A percentile compares a stretch with the other conserved stretches of the same genome.
Conservation (phyloP, 2,888 invertebrate species). For the Neoscelio sp. region DNA sequence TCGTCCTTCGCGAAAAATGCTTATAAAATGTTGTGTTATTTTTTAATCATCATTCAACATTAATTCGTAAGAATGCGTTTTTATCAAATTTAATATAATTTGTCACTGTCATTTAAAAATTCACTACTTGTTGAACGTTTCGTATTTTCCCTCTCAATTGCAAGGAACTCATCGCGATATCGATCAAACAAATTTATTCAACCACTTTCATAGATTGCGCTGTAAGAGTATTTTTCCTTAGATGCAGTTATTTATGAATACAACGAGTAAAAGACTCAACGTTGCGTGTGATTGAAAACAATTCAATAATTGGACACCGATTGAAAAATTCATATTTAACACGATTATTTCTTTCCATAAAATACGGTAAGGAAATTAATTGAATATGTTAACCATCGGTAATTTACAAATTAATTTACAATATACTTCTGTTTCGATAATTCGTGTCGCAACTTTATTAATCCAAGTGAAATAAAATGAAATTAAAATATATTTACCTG, state of each 20-base stretch:
- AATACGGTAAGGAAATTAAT: background rate
- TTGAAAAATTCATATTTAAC: too few species aligned
- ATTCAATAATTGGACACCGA: background rate
- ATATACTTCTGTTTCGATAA: too few species aligned
- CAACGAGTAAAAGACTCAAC: slow-evolving; percentile 2
- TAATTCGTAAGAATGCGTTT: too few species aligned
- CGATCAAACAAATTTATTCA: slow-evolving; percentile 58
- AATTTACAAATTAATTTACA: too few species aligned
- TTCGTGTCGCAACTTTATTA: too few species aligned
- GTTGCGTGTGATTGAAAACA: background rate
- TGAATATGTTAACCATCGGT: too few species aligned
- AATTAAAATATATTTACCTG: slow-evolving; percentile 84
- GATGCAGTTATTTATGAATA: slow-evolving; percentile 21
- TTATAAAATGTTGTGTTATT: too few species aligned
- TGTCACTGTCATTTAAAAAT: background rate
- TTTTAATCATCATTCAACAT: too few species aligned
- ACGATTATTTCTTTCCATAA: too few species aligned
- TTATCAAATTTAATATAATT: too few species aligned
- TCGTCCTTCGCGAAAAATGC: too few species aligned
- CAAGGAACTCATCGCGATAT: slow-evolving; percentile 29
- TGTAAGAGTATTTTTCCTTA: slow-evolving; percentile 21
- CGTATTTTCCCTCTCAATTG: slow-evolving; percentile 8
- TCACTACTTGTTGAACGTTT: slow-evolving; percentile 33
- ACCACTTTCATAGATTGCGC: slow-evolving; percentile 23
- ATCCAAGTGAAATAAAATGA: too few species aligned